These are phyloP conservation scores for Athalia rosae DNA, from an alignment of 2,888 invertebrate genomes.

Conservation along the genomic window DNA sequence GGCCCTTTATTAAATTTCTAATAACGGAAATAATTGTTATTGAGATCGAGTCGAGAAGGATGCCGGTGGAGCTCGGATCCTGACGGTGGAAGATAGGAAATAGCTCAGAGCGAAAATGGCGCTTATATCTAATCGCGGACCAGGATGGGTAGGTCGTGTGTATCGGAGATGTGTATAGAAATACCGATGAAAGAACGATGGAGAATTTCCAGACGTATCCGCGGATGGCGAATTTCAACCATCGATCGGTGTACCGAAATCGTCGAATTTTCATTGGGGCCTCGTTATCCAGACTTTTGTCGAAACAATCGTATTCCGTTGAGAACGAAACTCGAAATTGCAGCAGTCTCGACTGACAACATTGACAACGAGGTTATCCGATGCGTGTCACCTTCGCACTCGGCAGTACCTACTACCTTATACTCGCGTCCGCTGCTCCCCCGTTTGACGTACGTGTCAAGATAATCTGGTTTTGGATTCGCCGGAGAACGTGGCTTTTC, in stretches of 20 bases:
- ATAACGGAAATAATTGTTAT: slow-evolving; percentile 71
- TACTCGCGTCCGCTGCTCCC: too few relatives aligned
- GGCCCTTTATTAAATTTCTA: slow-evolving; percentile 70
- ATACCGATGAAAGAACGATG: not conserved
- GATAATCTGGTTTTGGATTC: slow-evolving; percentile 4
- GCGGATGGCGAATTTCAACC: too few relatives aligned
- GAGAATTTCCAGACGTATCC: too few relatives aligned
- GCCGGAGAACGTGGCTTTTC: not conserved
- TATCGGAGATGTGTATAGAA: not conserved
- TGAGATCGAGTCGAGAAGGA: slow-evolving; percentile 55
- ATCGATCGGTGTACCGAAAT: too few relatives aligned
- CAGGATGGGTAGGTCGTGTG: not conserved
- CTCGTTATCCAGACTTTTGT: too few relatives aligned
- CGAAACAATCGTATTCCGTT: too few relatives aligned
- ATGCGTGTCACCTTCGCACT: not conserved
- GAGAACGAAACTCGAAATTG: too few relatives aligned
- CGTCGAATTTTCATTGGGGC: too few relatives aligned
- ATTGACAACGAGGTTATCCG: too few relatives aligned
- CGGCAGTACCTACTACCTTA: not conserved
- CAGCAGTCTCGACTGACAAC: too few relatives aligned
- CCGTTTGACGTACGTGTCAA: too few relatives aligned
- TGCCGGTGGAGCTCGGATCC: slow-evolving; percentile 4
- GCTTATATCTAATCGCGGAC: slow-evolving; percentile 20
- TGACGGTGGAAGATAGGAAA: slow-evolving; percentile 23
- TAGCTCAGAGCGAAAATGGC: slow-evolving; percentile 27